Percentiles rank a stretch among this genome's conserved stretches.
These are phyloP conservation scores for Drosophila neoperkinsi DNA, from an alignment of 2,888 invertebrate genomes.

Conservation along the genomic window DNA sequence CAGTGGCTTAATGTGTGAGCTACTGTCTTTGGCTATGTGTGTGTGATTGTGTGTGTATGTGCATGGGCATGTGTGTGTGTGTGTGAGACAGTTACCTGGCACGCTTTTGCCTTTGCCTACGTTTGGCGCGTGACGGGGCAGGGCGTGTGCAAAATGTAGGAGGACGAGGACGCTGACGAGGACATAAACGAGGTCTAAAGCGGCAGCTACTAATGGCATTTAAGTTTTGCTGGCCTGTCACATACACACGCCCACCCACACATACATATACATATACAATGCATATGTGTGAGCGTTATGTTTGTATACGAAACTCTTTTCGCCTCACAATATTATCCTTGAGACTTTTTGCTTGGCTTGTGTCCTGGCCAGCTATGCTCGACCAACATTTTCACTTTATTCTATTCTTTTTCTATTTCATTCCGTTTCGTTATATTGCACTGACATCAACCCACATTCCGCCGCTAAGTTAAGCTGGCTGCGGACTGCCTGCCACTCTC, in stretches of 20 bases:
- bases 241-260: conserved; percentile 24
- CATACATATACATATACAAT: not conserved
- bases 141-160: conserved; percentile 2
- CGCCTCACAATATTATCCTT: conserved; percentile 63
- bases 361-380: conserved; percentile 12
- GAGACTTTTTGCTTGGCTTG: conserved; percentile 38
- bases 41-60: conserved; percentile 14
- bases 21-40: conserved; percentile 14
- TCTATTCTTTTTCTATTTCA: conserved; percentile 75
- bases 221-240: conserved; percentile 71
- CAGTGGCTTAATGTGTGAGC: conserved; percentile 65
- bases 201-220: conserved; percentile 75
- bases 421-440: conserved; percentile 71
- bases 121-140: conserved; percentile 15
- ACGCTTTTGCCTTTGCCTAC: conserved; percentile 63
- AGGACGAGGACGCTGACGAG: conserved; percentile 44
- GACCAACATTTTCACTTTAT: conserved; percentile 64
- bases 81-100: conserved; percentile 76
- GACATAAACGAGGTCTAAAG: conserved; percentile 49
- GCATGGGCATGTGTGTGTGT: conserved; percentile 23
- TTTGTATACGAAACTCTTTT: conserved; percentile 57
- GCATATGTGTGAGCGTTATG: conserved; percentile 37
- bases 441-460: conserved; percentile 68
- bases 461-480: conserved; percentile 9
- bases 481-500: conserved; percentile 6